Conservation (phyloP, 2,797 vertebrate species). For the Lepilemur septentrionalis region DNA sequence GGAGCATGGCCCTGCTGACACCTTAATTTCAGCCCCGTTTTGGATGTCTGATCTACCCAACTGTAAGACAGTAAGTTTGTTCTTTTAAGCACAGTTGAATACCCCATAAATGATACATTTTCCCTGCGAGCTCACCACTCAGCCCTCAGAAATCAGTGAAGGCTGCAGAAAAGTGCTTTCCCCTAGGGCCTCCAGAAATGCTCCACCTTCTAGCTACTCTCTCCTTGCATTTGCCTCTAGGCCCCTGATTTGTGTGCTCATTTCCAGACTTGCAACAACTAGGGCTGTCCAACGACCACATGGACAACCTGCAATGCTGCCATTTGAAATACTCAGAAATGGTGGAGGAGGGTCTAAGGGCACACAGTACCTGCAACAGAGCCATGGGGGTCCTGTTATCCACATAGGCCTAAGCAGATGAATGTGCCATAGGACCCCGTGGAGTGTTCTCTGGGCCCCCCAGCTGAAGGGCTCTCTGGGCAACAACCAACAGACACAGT, state of each 20-base stretch:
- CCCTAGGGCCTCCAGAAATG: background rate
- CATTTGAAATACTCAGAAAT: background rate
- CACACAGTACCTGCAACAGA: background rate
- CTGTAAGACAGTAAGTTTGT: background rate
- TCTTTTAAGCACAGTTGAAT: rapidly evolving
- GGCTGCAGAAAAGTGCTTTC: background rate
- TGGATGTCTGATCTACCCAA: background rate
- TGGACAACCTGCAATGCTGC: rapidly evolving
- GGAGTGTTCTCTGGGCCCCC: background rate
- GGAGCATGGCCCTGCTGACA: background rate
- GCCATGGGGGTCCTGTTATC: background rate
- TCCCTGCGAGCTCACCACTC: background rate
- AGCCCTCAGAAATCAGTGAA: rapidly evolving
- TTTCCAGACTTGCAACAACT: rapidly evolving
- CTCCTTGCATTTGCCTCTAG: background rate
- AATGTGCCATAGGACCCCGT: background rate
- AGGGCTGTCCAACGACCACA: rapidly evolving
- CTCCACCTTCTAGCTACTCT: background rate
- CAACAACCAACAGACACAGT: background rate
- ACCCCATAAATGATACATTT: no score
- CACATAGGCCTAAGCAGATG: background rate
- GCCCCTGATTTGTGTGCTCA: background rate
- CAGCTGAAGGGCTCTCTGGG: background rate
- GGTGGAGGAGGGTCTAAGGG: rapidly evolving
- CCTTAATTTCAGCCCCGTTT: background rate